A percentile compares a stretch with the other conserved stretches of the same genome.
phyloP scores from a whole-genome alignment of 2,113 vertebrate genomes.

The Zosterops borbonicus region DNA sequence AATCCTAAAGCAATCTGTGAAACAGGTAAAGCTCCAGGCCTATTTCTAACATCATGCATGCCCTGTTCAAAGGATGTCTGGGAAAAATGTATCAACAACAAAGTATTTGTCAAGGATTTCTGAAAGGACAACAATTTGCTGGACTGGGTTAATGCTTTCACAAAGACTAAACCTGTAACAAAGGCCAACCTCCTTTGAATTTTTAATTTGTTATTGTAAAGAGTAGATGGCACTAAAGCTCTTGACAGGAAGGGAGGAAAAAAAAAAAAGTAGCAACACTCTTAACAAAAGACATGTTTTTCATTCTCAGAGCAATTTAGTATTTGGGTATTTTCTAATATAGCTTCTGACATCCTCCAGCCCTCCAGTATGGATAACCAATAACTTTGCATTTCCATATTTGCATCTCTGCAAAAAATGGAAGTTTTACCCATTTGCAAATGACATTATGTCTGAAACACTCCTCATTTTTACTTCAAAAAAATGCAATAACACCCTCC shows the following conservation, averaged over 20 bases:
- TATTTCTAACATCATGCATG: fast-evolving
- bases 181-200: background rate
- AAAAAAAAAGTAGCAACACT: background rate
- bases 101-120: background rate
- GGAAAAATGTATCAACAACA: background rate
- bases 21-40: background rate
- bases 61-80: background rate
- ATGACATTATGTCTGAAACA: background rate
- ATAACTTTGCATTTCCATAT: background rate
- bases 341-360: background rate
- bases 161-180: background rate
- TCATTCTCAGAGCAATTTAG: background rate
- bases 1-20: background rate
- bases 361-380: background rate
- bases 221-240: background rate
- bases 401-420: background rate
- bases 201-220: background rate
- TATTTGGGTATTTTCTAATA: background rate
- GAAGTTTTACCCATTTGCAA: background rate
- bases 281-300: background rate
- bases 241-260: background rate
- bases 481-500: background rate
- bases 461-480: background rate
- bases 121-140: background rate
- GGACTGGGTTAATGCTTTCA: background rate